These are phyloP conservation scores for Macaca mulatta DNA, from an alignment of 2,113 vertebrate genomes.

Conservation along the genomic window DNA sequence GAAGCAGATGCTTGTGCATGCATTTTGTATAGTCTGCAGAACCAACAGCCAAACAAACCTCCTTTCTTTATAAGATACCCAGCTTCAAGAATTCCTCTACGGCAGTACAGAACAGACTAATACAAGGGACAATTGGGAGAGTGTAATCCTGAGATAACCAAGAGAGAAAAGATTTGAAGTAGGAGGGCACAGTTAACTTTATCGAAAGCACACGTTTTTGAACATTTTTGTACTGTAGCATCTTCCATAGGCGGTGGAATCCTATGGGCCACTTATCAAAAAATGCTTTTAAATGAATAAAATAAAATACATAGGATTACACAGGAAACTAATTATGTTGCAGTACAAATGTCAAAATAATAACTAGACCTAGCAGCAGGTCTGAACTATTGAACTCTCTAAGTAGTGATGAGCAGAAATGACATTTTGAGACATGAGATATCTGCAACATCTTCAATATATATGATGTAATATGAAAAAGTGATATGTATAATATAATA, in stretches of 20 bases:
- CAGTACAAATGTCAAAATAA: not conserved
- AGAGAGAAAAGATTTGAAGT: not conserved
- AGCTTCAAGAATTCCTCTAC: not conserved
- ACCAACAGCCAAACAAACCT: not conserved
- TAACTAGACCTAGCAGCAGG: not conserved
- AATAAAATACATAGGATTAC: not conserved
- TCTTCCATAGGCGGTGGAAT: not conserved
- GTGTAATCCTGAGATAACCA: slow-evolving; percentile 8
- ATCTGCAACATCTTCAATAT: not conserved
- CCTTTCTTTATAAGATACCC: not conserved
- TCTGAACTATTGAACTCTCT: not conserved
- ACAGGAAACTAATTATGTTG: not conserved
- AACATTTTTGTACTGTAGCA: not conserved
- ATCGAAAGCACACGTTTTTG: not conserved
- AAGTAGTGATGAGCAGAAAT: not conserved
- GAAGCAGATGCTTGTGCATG: not conserved
- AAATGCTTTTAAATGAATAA: not conserved
- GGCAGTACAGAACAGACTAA: not conserved
- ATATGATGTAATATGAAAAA: not conserved
- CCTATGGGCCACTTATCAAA: not conserved
- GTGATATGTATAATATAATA: not conserved
- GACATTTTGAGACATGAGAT: slow-evolving; percentile 13
- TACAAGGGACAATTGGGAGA: not conserved
- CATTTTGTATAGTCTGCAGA: not conserved
- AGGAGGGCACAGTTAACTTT: not conserved